phyloP scores from a whole-genome alignment of 37 sponge, comb jelly and placozoan species.

The Geodia barretti region DNA sequence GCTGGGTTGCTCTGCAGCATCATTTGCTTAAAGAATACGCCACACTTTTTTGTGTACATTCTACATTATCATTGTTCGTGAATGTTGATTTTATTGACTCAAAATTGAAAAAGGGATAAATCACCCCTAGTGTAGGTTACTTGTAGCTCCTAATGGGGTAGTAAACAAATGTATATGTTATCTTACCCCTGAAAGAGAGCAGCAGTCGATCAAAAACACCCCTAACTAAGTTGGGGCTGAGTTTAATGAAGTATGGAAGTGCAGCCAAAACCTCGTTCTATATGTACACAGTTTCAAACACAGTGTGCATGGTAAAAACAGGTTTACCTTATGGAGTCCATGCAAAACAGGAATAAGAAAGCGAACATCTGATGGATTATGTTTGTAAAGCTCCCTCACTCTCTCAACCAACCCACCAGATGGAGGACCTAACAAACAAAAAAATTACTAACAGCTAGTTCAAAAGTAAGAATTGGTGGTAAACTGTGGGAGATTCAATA shows the following conservation, averaged over 20 bases:
- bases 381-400: conserved; percentile 85
- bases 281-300: not conserved
- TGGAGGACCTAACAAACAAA: conserved; percentile 62
- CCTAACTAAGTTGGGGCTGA: conserved; percentile 85
- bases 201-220: conserved; percentile 85
- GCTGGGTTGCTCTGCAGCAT: too few species aligned
- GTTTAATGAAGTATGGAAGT: conserved; percentile 87
- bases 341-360: conserved; percentile 95
- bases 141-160: not conserved
- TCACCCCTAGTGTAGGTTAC: not conserved
- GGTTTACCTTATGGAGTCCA: conserved; percentile 87
- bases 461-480: not conserved
- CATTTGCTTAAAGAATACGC: too few species aligned
- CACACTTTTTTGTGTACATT: too few species aligned
- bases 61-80: not conserved
- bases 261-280: conserved; percentile 88
- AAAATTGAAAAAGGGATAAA: not conserved
- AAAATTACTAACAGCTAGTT: not conserved
- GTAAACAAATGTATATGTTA: not conserved
- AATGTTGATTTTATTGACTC: too few species aligned
- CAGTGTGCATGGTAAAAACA: not conserved
- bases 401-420: conserved; percentile 73
- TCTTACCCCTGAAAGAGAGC: conserved; percentile 59
- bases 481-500: not conserved
- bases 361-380: conserved; percentile 82